Base-by-base conservation (phyloP, 2,888 invertebrate genomes). In the Noctua pronuba region DNA sequence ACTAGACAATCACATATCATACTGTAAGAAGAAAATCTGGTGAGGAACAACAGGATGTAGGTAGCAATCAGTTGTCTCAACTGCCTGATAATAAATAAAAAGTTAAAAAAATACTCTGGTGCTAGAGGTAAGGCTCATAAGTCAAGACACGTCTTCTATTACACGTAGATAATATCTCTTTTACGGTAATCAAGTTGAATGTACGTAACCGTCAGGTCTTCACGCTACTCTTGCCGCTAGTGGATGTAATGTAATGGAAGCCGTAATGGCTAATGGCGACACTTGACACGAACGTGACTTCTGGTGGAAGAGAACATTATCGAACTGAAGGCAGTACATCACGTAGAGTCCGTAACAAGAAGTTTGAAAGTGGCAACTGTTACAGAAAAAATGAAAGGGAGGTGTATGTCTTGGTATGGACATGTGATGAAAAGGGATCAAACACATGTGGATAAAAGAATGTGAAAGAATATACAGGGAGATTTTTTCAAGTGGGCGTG, bases 141-240 rank as follows among this genome's bases (percentile, higher is more conserved):
- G 46, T 78, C 70, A 49, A 64, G 35, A 38, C 64, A 49, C 31
- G 73, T 38, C 46, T 74, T n/a, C 64, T 38, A 24, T 55, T n/a
- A 41, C 70, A 58, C 55, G 28, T 28, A 76, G 49, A 76, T 75
- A 52, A 58, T 67, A 77, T 84, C 65, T 68, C 67, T 69, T 65
- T 84, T 77, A 85, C 65, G 80, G 67, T 38, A 44, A 72, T 85
- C 72, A 79, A 72, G 66, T 52, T 44, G 74, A 75, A 76, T 78
- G 44, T 55, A 65, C 52, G 65, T 73, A 69, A 72, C 60, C 72
- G 71, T 74, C 73, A 74, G 62, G 52, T 58, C 18, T 72, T 72
- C 46, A 58, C 75, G 64, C 58, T 58, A 52, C 62, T 55, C 28
- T 52, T 71, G 70, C 62, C 60, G 73, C 52, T 77, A 86, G 67